phyloP scores from a whole-genome alignment of 2,113 vertebrate species.

The Campylorhamphus procurvoides region DNA sequence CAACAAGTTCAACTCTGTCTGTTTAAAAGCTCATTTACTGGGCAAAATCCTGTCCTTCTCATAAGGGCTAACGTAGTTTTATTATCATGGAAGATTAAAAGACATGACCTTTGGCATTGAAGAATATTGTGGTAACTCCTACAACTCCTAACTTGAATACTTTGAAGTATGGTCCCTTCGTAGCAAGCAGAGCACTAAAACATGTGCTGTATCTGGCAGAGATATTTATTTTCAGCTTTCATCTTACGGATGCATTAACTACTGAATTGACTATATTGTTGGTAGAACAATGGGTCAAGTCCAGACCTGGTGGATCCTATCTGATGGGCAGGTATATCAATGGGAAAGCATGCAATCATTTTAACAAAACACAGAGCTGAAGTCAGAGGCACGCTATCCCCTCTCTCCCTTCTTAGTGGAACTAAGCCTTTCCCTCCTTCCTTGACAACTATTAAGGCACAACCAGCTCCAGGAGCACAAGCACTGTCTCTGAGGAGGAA shows the following conservation, averaged over 20 bases:
- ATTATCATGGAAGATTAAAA: conserved; percentile 2
- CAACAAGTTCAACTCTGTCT: neutral
- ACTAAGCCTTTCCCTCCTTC: neutral
- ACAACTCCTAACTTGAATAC: neutral
- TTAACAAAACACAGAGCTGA: neutral
- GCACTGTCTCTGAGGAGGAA: neutral
- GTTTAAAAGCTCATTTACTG: neutral
- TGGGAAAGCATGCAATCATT: neutral
- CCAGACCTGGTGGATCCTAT: conserved; percentile 13
- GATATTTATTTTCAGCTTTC: conserved; percentile 15
- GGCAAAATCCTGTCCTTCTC: neutral
- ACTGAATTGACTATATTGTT: neutral
- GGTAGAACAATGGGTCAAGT: conserved; percentile 13
- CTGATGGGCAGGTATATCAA: neutral
- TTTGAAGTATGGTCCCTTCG: neutral
- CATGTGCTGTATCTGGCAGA: neutral
- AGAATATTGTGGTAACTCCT: neutral
- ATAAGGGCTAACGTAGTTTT: neutral
- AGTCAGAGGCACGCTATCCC: neutral
- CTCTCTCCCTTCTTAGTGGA: neutral
- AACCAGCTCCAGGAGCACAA: neutral
- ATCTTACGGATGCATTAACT: neutral
- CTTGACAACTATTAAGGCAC: fast-evolving
- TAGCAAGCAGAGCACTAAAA: conserved; percentile 12
- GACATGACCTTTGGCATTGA: neutral